Evolutionary conservation across 2,888 invertebrate genomes (phyloP).

Genomic region (Marronus borbonicus): DNA sequence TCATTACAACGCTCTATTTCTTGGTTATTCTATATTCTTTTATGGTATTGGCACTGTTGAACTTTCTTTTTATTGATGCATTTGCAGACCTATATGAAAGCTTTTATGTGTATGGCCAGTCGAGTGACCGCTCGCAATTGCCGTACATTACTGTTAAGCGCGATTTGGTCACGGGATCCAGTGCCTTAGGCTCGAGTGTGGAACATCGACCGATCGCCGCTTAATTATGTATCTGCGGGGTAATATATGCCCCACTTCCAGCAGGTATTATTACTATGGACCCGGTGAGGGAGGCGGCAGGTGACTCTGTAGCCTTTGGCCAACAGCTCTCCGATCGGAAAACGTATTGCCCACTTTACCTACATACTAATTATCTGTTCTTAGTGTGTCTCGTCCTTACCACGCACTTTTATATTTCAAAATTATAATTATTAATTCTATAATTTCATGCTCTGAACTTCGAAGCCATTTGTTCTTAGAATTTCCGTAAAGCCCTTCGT

Average conservation of each 20-base stretch:
- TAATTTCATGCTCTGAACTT: conserved; percentile 50
- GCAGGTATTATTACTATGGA: conserved; percentile 60
- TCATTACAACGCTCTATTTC: too few species aligned
- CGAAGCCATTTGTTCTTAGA: conserved; percentile 44
- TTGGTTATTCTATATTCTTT: too few species aligned
- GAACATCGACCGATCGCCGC: conserved; percentile 62
- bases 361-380: conserved; percentile 57
- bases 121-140: conserved; percentile 30
- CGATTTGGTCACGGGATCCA: conserved; percentile 50
- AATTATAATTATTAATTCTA: conserved; percentile 53
- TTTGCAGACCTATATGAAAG: not conserved
- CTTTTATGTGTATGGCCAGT: conserved; percentile 16
- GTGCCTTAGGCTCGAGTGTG: conserved; percentile 56
- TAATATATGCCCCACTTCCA: conserved; percentile 64
- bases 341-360: conserved; percentile 58
- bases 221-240: conserved; percentile 64
- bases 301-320: conserved; percentile 58
- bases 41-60: too few species aligned
- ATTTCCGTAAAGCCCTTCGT: conserved; percentile 13
- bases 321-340: conserved; percentile 53
- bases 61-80: not conserved
- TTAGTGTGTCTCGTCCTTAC: conserved; percentile 50
- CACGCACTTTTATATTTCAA: conserved; percentile 53
- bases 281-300: conserved; percentile 59
- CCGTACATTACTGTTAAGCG: conserved; percentile 49